Evolutionary conservation across 2,113 vertebrate genomes (phyloP).

Genomic region (Suricata suricatta): DNA sequence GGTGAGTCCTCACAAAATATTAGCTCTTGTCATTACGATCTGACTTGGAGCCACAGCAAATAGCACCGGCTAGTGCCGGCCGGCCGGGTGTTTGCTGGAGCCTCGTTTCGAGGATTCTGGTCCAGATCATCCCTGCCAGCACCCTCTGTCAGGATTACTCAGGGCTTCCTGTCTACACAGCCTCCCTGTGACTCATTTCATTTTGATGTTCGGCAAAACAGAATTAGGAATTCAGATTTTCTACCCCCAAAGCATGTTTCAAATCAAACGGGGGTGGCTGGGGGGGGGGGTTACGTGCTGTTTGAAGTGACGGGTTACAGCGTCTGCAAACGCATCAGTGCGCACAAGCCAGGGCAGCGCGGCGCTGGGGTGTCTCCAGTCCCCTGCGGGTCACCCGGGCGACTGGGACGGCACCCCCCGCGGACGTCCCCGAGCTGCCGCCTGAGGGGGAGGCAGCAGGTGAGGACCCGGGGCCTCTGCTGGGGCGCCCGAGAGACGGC

Average conservation of each 20-base stretch:
- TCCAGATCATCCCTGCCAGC: background rate
- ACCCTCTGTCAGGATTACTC: background rate
- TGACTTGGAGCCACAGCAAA: background rate
- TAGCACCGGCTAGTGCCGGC: background rate
- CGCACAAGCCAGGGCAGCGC: no score
- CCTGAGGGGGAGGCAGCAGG: background rate
- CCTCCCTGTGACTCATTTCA: background rate
- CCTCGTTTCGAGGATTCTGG: background rate
- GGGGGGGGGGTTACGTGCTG: background rate
- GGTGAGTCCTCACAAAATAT: background rate
- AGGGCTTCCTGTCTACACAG: background rate
- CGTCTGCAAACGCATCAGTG: background rate
- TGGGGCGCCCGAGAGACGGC: background rate
- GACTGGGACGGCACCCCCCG: background rate
- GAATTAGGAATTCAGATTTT: constrained; percentile 30
- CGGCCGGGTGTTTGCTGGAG: background rate
- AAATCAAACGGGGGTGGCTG: background rate
- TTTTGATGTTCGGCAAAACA: background rate
- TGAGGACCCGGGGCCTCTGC: background rate
- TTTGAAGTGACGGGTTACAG: background rate
- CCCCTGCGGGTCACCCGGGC: rapidly evolving
- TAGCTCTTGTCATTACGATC: background rate
- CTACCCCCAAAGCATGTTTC: background rate
- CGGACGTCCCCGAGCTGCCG: background rate
- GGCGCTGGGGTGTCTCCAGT: background rate